These are phyloP conservation scores for Torymus tubicola DNA, from an alignment of 2,888 invertebrate species.

Conservation along the genomic window DNA sequence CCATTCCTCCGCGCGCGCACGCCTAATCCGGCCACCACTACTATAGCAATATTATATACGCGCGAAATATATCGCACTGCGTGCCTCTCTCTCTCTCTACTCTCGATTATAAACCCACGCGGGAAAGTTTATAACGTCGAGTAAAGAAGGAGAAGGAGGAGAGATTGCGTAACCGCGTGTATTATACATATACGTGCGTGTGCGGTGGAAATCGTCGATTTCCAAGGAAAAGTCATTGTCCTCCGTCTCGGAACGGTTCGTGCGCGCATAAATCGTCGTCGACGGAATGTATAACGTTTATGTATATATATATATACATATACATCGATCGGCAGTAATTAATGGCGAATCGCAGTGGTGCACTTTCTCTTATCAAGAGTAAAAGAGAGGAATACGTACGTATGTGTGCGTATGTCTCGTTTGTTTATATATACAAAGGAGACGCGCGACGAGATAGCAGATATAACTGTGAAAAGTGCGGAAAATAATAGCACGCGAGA, in stretches of 20 bases:
- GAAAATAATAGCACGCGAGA: neutral
- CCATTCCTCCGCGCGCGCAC: neutral
- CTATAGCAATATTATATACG: neutral
- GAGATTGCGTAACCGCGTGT: constrained; percentile 28
- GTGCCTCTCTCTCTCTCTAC: neutral
- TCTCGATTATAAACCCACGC: constrained; percentile 7
- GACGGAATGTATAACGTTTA: too few relatives aligned
- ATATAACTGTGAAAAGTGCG: constrained; percentile 22
- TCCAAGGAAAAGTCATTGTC: constrained; percentile 50
- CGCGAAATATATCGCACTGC: neutral
- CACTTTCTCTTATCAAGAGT: too few relatives aligned
- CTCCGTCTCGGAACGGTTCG: neutral
- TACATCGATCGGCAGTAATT: too few relatives aligned
- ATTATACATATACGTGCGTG: too few relatives aligned
- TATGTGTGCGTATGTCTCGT: too few relatives aligned
- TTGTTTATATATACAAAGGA: too few relatives aligned
- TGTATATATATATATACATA: too few relatives aligned
- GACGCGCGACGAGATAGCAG: too few relatives aligned
- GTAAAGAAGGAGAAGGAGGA: neutral
- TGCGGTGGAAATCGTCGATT: constrained; percentile 32
- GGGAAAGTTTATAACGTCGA: neutral
- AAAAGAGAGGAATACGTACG: too few relatives aligned
- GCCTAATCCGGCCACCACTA: constrained; percentile 2
- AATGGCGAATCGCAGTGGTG: too few relatives aligned
- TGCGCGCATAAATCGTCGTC: too few relatives aligned